These are phyloP conservation scores for Gymnorhina tibicen DNA, from an alignment of 2,113 vertebrate species.

Conservation along the genomic window DNA sequence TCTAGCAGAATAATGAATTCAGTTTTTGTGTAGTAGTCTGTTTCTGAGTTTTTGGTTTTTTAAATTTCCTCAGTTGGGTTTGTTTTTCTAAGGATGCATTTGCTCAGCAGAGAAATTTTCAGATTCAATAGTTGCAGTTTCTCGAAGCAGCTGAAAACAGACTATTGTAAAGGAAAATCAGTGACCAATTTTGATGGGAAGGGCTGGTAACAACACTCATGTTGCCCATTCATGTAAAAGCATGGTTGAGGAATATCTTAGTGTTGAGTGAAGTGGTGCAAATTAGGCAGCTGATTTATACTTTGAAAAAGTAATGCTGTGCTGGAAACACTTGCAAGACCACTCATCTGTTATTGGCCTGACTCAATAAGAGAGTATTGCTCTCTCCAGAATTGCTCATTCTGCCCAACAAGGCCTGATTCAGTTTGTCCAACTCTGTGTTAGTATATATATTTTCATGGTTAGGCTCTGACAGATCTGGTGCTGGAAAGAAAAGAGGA, in stretches of 20 bases:
- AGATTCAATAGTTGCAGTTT: not conserved
- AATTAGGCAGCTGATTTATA: not conserved
- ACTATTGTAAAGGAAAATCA: not conserved
- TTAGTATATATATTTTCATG: not conserved
- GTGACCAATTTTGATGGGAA: not conserved
- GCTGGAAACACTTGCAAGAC: not conserved
- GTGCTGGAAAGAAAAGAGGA: not conserved
- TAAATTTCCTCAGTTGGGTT: not conserved
- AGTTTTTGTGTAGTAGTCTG: not conserved
- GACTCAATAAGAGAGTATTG: not conserved
- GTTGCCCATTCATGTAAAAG: not conserved
- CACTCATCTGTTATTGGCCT: not conserved
- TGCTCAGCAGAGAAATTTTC: not conserved
- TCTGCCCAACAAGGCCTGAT: not conserved
- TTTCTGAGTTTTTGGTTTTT: not conserved
- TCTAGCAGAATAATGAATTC: not conserved
- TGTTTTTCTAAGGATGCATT: not conserved
- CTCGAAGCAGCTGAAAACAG: not conserved
- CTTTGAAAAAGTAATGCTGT: not conserved
- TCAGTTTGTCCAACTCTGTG: not conserved
- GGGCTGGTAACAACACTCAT: not conserved
- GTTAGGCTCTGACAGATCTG: not conserved
- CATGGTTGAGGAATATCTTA: not conserved
- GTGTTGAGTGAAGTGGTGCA: not conserved
- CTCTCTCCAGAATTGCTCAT: not conserved